A percentile compares a stretch with the other conserved stretches of the same genome.
Conservation (phyloP, 1,140 invertebrate genomes). For the Eufriesea mexicana region DNA sequence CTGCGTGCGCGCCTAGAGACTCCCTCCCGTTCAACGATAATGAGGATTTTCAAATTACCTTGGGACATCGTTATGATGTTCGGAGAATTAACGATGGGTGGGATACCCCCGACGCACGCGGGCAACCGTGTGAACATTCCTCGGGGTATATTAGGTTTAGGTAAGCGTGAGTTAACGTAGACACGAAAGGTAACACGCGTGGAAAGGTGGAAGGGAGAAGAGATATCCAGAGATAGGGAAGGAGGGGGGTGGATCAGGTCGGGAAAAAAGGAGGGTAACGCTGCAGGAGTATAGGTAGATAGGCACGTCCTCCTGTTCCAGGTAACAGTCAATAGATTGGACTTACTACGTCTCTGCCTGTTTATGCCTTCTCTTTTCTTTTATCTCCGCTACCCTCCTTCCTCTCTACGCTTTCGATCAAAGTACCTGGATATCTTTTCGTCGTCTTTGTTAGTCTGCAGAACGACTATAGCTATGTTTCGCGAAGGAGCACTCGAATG, state of each 20-base stretch:
- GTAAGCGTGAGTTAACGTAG: slow-evolving; percentile 53
- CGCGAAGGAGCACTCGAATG: slow-evolving; percentile 46
- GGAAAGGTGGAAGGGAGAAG: not conserved
- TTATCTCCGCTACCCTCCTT: not conserved
- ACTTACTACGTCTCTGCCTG: slow-evolving; percentile 3
- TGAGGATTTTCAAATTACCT: slow-evolving; percentile 61
- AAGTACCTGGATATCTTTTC: not conserved
- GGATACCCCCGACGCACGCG: slow-evolving; percentile 31
- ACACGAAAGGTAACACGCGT: not conserved
- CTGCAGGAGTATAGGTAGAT: slow-evolving; percentile 33
- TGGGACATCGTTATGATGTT: slow-evolving; percentile 51
- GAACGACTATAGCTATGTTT: slow-evolving; percentile 9
- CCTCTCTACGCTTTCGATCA: not conserved
- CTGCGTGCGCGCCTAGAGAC: not conserved
- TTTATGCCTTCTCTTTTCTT: slow-evolving; percentile 15
- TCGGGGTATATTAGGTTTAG: slow-evolving; percentile 44
- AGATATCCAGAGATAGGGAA: not conserved
- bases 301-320: slow-evolving; percentile 39
- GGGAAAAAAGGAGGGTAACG: not conserved
- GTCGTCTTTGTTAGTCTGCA: not conserved
- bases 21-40: slow-evolving; percentile 37
- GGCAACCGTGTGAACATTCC: slow-evolving; percentile 48
- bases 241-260: not conserved
- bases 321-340: slow-evolving; percentile 55
- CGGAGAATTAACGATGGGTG: slow-evolving; percentile 60